These are phyloP conservation scores for Anthoscopus minutus DNA, from an alignment of 2,113 vertebrate species.

Conservation along the genomic window DNA sequence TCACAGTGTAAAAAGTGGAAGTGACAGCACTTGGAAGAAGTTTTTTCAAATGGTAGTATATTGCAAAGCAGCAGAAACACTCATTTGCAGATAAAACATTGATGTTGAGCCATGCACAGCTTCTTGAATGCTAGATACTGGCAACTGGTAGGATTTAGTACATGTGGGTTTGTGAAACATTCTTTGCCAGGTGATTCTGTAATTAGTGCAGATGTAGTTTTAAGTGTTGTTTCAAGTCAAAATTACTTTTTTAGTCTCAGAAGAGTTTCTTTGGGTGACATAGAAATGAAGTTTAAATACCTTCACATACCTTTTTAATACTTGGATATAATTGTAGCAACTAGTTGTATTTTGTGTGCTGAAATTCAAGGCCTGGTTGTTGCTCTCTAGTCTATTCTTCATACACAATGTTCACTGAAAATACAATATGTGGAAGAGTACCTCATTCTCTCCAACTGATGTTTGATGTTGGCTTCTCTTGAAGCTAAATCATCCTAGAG, in stretches of 20 bases:
- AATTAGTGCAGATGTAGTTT: neutral
- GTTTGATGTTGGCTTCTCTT: neutral
- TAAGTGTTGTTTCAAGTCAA: neutral
- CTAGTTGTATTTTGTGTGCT: neutral
- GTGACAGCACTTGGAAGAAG: neutral
- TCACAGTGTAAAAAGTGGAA: neutral
- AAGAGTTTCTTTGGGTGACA: neutral
- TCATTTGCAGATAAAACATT: neutral
- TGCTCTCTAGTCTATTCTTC: neutral
- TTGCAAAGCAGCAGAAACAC: neutral
- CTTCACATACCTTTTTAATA: neutral
- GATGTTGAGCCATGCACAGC: neutral
- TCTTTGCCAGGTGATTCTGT: neutral
- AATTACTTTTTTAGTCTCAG: neutral
- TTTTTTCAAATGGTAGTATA: neutral
- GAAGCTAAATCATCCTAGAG: neutral
- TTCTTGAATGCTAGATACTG: neutral
- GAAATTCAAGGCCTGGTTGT: neutral
- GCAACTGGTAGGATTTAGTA: neutral
- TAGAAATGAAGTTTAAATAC: neutral
- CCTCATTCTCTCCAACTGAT: neutral
- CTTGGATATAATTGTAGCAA: neutral
- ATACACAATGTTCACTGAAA: neutral
- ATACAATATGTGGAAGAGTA: neutral
- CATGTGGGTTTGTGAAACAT: neutral